phyloP scores from a whole-genome alignment of 2,797 vertebrate genomes.

The Phoeniculus purpureus region DNA sequence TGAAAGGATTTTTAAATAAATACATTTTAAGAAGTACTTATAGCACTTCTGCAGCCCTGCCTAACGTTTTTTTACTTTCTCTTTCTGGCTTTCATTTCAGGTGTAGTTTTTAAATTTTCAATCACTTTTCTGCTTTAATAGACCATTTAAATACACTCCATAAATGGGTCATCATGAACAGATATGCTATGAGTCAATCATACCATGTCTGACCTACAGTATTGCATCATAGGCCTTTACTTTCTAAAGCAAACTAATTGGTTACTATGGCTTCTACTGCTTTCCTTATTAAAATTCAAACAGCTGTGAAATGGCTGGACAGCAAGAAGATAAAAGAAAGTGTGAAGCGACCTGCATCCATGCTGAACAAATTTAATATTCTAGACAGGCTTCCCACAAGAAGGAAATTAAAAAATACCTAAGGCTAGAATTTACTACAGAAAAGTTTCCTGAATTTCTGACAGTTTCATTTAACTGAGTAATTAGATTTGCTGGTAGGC shows the following conservation, averaged over 20 bases:
- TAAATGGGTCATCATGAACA: slow-evolving; percentile 42
- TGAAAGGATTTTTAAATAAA: background rate
- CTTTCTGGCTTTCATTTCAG: background rate
- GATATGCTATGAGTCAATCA: slow-evolving; percentile 12
- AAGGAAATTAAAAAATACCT: slow-evolving; percentile 79
- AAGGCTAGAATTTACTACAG: slow-evolving; percentile 76
- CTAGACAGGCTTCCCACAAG: slow-evolving; percentile 68
- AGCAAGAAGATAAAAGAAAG: slow-evolving; percentile 76
- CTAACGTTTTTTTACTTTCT: background rate
- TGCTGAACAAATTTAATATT: slow-evolving; percentile 76
- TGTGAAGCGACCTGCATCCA: slow-evolving; percentile 71
- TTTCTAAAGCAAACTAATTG: slow-evolving; percentile 63
- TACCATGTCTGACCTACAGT: slow-evolving; percentile 36
- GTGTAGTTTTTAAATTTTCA: slow-evolving; percentile 17
- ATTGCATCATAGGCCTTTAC: slow-evolving; percentile 13
- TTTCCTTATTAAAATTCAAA: slow-evolving; percentile 75
- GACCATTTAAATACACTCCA: slow-evolving; percentile 23
- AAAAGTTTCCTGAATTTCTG: slow-evolving; percentile 75
- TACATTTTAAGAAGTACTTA: background rate
- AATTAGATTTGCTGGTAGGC: slow-evolving; percentile 79
- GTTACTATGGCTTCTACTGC: slow-evolving; percentile 64
- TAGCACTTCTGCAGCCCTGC: background rate
- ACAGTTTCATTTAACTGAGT: slow-evolving; percentile 79
- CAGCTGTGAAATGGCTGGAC: slow-evolving; percentile 71
- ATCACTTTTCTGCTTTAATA: slow-evolving; percentile 13